Percentiles rank a stretch among this genome's conserved stretches.
These are phyloP conservation scores for Acropora yongei DNA, from an alignment of 64 coral and sea anemone genomes.

Conservation along the genomic window DNA sequence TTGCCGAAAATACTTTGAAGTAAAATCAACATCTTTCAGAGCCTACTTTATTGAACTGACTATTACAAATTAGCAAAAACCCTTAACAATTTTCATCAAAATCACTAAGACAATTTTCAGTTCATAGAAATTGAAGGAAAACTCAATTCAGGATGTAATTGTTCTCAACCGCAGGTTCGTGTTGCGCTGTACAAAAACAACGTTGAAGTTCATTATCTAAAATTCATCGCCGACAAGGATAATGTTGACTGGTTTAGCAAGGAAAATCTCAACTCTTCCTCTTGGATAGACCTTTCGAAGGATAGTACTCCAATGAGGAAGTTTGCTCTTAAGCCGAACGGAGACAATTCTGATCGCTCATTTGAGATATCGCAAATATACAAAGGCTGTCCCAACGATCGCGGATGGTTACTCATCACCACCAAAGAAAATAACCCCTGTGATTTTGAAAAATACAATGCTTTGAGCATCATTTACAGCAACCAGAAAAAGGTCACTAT, in stretches of 20 bases:
- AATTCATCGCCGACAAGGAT: constrained; percentile 7
- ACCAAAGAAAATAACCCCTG: background rate
- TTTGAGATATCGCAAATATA: background rate
- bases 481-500: background rate
- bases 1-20: no score
- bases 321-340: background rate
- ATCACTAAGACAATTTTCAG: no score
- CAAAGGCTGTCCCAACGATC: background rate
- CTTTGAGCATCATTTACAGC: background rate
- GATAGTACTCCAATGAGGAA: background rate
- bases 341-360: background rate
- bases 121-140: no score
- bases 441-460: background rate
- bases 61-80: no score
- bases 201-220: constrained; percentile 17
- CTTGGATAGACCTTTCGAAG: constrained; percentile 35
- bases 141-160: background rate
- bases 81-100: no score
- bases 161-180: background rate
- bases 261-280: background rate
- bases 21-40: no score
- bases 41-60: no score
- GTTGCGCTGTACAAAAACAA: constrained; percentile 20
- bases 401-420: background rate
- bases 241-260: constrained; percentile 31